Evolutionary conservation across 2,113 vertebrate genomes (phyloP).

Genomic region (Phaetusa simplex): DNA sequence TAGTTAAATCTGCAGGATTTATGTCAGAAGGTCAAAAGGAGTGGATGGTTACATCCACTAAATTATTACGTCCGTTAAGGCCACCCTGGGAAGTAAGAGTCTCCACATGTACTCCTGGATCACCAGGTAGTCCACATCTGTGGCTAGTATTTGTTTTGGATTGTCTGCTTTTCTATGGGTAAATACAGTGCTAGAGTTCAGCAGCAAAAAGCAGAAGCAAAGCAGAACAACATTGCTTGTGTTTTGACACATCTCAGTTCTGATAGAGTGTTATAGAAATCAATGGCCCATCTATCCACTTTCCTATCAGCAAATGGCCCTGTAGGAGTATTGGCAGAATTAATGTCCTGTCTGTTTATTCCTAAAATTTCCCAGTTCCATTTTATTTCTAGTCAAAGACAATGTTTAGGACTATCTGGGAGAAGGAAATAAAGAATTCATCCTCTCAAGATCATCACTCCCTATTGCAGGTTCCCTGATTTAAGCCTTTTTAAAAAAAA

Average conservation of each 20-base stretch:
- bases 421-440: not conserved
- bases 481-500: not conserved
- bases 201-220: not conserved
- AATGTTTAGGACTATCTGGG: not conserved
- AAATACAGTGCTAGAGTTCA: not conserved
- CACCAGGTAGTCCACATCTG: not conserved
- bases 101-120: not conserved
- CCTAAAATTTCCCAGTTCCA: not conserved
- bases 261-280: not conserved
- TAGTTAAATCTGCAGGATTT: slow-evolving; percentile 5
- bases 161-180: not conserved
- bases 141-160: not conserved
- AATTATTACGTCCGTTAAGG: not conserved
- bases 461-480: not conserved
- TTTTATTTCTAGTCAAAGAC: not conserved
- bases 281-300: not conserved
- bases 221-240: not conserved
- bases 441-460: not conserved
- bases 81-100: not conserved
- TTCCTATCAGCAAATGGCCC: not conserved
- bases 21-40: not conserved
- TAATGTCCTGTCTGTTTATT: not conserved
- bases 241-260: not conserved
- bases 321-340: not conserved
- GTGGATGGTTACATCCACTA: not conserved